phyloP scores from a whole-genome alignment of 2,797 vertebrate species.

The Diplodus sargus region DNA sequence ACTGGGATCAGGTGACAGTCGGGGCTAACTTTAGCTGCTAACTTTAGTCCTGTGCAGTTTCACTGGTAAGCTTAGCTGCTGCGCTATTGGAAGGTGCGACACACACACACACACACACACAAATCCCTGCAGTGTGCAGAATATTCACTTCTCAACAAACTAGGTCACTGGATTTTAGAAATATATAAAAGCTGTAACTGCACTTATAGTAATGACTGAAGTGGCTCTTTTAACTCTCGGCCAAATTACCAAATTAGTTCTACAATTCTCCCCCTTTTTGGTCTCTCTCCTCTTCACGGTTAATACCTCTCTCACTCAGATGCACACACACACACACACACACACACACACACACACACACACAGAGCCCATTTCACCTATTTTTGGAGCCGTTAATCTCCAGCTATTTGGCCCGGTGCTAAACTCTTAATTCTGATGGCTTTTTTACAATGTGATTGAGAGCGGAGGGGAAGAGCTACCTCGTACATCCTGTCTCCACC shows the following conservation, averaged over 20 bases:
- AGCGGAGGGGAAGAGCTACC: slow-evolving; percentile 33
- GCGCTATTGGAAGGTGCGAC: slow-evolving; percentile 29
- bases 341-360: slow-evolving; percentile 20
- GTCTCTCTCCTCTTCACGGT: slow-evolving; percentile 15
- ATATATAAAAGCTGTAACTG: slow-evolving; percentile 40
- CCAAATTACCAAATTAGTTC: slow-evolving; percentile 45
- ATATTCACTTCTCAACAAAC: slow-evolving; percentile 32
- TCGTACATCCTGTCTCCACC: slow-evolving; percentile 37
- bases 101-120: slow-evolving; percentile 17
- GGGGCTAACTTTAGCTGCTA: slow-evolving; percentile 74
- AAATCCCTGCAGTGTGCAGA: slow-evolving; percentile 10
- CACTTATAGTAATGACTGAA: slow-evolving; percentile 41
- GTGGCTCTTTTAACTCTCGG: slow-evolving; percentile 37
- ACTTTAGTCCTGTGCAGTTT: slow-evolving; percentile 67
- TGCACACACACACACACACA: background rate
- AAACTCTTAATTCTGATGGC: slow-evolving; percentile 69
- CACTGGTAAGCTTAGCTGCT: slow-evolving; percentile 52
- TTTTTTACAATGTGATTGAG: slow-evolving; percentile 70
- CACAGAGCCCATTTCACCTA: slow-evolving; percentile 55
- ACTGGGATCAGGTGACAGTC: slow-evolving; percentile 73
- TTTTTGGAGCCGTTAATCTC: slow-evolving; percentile 77
- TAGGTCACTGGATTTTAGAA: slow-evolving; percentile 39
- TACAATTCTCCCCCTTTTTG: background rate
- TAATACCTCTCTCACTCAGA: slow-evolving; percentile 23
- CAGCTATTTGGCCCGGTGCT: slow-evolving; percentile 69